Percentiles rank a stretch among this genome's conserved stretches.
These are phyloP conservation scores for Catagonus wagneri DNA, from an alignment of 2,113 vertebrate species.

Conservation along the genomic window DNA sequence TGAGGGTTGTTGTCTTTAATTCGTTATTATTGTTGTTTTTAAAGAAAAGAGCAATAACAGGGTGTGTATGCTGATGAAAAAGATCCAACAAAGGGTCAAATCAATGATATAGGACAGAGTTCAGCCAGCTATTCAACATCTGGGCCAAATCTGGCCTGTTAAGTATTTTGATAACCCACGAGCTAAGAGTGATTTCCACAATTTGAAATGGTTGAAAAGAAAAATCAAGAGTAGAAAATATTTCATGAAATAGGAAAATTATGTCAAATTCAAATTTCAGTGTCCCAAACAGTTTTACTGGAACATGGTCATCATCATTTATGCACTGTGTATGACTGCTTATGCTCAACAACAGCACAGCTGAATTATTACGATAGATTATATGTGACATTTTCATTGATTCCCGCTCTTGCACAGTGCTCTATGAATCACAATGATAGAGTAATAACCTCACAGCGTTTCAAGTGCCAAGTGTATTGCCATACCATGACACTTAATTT, in stretches of 20 bases:
- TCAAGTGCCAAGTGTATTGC: neutral
- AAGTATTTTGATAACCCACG: neutral
- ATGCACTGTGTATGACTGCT: neutral
- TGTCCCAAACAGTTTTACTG: neutral
- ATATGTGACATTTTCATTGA: neutral
- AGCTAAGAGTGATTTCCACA: neutral
- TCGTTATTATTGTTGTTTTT: neutral
- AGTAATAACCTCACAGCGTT: neutral
- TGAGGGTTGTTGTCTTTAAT: neutral
- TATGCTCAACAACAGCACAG: neutral
- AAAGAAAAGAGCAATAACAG: neutral
- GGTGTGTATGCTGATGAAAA: neutral
- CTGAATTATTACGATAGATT: neutral
- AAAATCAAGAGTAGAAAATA: neutral
- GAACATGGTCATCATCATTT: neutral
- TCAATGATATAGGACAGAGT: constrained; percentile 10
- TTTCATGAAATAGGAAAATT: neutral
- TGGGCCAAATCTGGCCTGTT: neutral
- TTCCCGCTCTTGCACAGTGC: neutral
- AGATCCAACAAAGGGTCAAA: neutral
- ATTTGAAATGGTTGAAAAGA: neutral
- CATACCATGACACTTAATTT: neutral
- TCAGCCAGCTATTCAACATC: neutral
- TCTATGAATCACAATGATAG: neutral
- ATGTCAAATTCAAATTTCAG: neutral